Base-by-base conservation (phyloP, 1,140 invertebrate species). In the Brachionus koreanus region DNA sequence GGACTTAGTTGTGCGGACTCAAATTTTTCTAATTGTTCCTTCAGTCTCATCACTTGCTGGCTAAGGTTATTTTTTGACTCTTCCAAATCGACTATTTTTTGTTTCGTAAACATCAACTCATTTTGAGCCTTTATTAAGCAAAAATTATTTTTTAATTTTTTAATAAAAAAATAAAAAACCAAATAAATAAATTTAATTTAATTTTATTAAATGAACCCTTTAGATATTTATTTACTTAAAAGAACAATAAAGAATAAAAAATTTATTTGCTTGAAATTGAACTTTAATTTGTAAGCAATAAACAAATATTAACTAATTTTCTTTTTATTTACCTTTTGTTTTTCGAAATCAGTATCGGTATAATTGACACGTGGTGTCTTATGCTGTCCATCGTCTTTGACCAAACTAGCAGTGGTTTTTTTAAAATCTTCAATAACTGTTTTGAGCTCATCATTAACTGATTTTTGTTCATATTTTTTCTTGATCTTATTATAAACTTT, bases 81-180 rank as follows among this genome's bases (percentile, higher is more conserved):
- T 79, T 79, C 76, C 35, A 79, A 79, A 23, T 79, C 49, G 37
- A 37, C 46, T 37, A 79, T 57, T 79, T 65, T 79, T 37, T 79
- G 49, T 13, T 42, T 79, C 9, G 76, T 79, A 46, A 61, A 16
- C 10, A 61, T 37, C 25, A 79, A 43, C 16, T 57, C 76, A 19
- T 57, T 37, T 63, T 65, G 76, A 63, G 76, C 19, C 49, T 57
- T 23, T 10, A 13, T 61, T 13, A 29, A 29, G 37, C 5, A 65
- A 43, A 25, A 19, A 25, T 33, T 37, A 13, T 37, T 43, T 79
- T 25, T 2, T n/a, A 43, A n/a, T 43, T n/a, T n/a, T n/a, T n/a
- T 35, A 75, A n/a, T 25, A 6, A 10, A 57, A 7, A 6, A 19
- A 57, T 5, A 57, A 19, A 25, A 57, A 19, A 57, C 13, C 25